Conservation (phyloP, 2,888 invertebrate genomes). For the Lysandra bellargus region DNA sequence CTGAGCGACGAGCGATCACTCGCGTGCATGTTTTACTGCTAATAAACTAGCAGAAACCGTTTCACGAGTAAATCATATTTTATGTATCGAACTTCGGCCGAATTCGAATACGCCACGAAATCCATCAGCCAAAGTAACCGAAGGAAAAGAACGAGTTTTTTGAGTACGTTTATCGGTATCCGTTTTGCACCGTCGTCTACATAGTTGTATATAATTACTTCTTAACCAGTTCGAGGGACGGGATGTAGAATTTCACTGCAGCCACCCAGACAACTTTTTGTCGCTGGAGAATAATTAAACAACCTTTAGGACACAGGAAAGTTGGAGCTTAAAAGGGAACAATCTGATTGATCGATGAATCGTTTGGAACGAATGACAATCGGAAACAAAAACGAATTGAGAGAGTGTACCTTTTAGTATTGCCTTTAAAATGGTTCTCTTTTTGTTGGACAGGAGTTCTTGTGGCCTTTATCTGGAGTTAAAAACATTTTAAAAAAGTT, state of each 20-base stretch:
- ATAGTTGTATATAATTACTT: conserved; percentile 24
- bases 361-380: conserved; percentile 1
- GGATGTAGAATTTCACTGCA: conserved; percentile 29
- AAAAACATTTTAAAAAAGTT: not conserved
- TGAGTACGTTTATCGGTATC: conserved; percentile 2
- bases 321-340: conserved; percentile 31
- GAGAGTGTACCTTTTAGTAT: not conserved
- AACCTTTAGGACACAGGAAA: conserved; percentile 31
- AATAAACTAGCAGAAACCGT: conserved; percentile 16
- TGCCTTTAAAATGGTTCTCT: not conserved
- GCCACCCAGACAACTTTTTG: conserved; percentile 30
- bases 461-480: not conserved
- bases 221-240: conserved; percentile 27
- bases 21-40: conserved; percentile 20
- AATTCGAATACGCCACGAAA: not conserved
- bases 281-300: conserved; percentile 26
- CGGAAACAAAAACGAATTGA: conserved; percentile 18
- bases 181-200: conserved; percentile 6
- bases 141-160: conserved; percentile 5
- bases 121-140: not conserved
- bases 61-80: conserved; percentile 19
- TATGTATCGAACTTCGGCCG: not conserved
- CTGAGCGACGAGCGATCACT: not conserved
- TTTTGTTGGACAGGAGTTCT: not conserved
- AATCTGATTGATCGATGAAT: conserved; percentile 32